Conservation (phyloP, 2,888 invertebrate genomes). For the Rhaphigaster nebulosa region DNA sequence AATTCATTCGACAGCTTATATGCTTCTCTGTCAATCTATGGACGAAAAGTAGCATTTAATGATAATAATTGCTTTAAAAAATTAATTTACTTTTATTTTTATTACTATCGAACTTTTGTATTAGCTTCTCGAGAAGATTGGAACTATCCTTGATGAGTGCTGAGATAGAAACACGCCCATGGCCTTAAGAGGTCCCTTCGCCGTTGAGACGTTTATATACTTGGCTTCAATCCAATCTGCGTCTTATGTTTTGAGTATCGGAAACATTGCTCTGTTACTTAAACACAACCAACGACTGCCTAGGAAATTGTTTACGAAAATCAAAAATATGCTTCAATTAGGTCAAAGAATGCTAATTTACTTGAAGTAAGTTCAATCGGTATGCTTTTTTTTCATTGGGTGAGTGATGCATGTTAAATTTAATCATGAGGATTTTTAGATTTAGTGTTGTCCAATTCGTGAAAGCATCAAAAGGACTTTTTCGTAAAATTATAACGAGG, state of each 20-base stretch:
- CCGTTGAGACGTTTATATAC: constrained; percentile 14
- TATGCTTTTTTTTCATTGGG: too few species aligned
- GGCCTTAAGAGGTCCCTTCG: constrained; percentile 45
- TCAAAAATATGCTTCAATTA: neutral
- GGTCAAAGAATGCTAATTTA: neutral
- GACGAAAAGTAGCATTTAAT: neutral
- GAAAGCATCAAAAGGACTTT: too few species aligned
- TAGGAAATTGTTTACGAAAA: neutral
- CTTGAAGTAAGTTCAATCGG: neutral
- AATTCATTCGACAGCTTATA: neutral
- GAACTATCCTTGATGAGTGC: neutral
- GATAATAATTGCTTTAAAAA: too few species aligned
- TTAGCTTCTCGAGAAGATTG: neutral
- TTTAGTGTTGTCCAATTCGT: too few species aligned
- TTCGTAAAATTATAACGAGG: too few species aligned
- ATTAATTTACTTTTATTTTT: neutral
- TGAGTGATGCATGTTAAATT: neutral
- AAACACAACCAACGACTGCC: neutral
- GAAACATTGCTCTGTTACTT: constrained; percentile 37
- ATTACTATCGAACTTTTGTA: neutral
- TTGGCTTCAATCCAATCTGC: neutral
- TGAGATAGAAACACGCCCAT: constrained; percentile 29
- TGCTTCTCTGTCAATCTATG: too few species aligned
- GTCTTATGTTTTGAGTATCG: constrained; percentile 19
- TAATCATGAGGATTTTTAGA: too few species aligned